Conservation (phyloP, 1,140 invertebrate genomes). For the Popillia japonica region DNA sequence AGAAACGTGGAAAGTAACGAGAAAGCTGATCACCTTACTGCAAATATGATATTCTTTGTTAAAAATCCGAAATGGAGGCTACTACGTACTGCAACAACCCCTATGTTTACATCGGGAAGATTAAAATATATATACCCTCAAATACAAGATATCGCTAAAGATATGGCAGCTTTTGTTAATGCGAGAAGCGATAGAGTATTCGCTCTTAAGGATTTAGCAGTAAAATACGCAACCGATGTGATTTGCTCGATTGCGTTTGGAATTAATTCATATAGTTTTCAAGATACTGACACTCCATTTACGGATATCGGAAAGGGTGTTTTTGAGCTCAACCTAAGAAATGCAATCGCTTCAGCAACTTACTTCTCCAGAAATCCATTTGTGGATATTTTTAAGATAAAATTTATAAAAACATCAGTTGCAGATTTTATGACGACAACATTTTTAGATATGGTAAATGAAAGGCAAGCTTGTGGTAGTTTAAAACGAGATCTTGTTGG, state of each 20-base stretch:
- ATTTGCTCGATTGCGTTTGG: conserved; percentile 63
- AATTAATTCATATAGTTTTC: conserved; percentile 60
- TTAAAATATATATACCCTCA: conserved; percentile 60
- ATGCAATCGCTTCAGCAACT: conserved; percentile 45
- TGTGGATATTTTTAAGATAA: conserved; percentile 52
- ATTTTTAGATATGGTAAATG: conserved; percentile 48
- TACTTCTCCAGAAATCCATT: conserved; percentile 54
- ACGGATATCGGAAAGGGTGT: conserved; percentile 48
- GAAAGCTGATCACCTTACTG: conserved; percentile 55
- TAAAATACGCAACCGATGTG: conserved; percentile 64
- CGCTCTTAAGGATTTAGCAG: conserved; percentile 52
- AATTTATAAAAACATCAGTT: conserved; percentile 46
- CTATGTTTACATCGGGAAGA: conserved; percentile 65
- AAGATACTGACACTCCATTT: conserved; percentile 60
- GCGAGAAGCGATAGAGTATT: conserved; percentile 26
- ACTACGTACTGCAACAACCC: conserved; percentile 62
- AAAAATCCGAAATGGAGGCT: conserved; percentile 62
- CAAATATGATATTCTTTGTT: conserved; percentile 55
- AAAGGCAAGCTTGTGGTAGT: conserved; percentile 37
- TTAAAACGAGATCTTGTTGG: conserved; percentile 52
- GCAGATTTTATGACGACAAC: conserved; percentile 44
- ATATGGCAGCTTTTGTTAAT: conserved; percentile 47
- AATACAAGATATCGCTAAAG: conserved; percentile 49
- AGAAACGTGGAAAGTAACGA: conserved; percentile 54
- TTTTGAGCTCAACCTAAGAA: conserved; percentile 44